These are phyloP conservation scores for Thereva nobilitata DNA, from an alignment of 2,888 invertebrate species.

Conservation along the genomic window DNA sequence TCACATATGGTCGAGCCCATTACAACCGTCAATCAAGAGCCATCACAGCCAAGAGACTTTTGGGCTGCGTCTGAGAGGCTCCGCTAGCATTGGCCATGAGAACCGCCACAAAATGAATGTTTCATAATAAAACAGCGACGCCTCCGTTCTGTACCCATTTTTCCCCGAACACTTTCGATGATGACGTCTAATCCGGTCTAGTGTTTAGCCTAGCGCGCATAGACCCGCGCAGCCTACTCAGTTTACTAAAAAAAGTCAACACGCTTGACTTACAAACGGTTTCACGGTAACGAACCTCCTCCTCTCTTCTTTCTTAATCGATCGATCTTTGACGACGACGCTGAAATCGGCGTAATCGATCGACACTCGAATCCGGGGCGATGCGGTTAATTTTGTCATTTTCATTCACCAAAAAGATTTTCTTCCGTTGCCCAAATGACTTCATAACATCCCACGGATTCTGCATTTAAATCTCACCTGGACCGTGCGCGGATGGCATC, in stretches of 20 bases:
- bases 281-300: slow-evolving; percentile 29
- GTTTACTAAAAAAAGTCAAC: slow-evolving; percentile 14
- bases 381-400: slow-evolving; percentile 3
- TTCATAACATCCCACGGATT: slow-evolving; percentile 6
- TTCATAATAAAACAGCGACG: slow-evolving; percentile 34
- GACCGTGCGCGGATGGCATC: background rate
- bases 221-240: background rate
- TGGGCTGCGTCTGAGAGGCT: too few species aligned
- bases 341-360: background rate
- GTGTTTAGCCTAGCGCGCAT: slow-evolving; percentile 19
- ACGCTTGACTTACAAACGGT: slow-evolving; percentile 26
- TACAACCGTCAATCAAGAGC: background rate
- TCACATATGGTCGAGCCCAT: slow-evolving; percentile 10
- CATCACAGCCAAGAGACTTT: too few species aligned
- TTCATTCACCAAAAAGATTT: slow-evolving; percentile 28
- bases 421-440: slow-evolving; percentile 28
- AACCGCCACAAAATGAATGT: slow-evolving; percentile 20
- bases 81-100: slow-evolving; percentile 30
- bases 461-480: background rate
- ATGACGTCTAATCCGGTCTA: slow-evolving; percentile 33
- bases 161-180: slow-evolving; percentile 34
- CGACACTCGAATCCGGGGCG: background rate
- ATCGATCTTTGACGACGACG: too few species aligned
- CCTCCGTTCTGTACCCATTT: slow-evolving; percentile 36
- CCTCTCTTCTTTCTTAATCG: background rate